Evolutionary conservation across 2,113 vertebrate genomes (phyloP).

Genomic region (Alosa alosa): DNA sequence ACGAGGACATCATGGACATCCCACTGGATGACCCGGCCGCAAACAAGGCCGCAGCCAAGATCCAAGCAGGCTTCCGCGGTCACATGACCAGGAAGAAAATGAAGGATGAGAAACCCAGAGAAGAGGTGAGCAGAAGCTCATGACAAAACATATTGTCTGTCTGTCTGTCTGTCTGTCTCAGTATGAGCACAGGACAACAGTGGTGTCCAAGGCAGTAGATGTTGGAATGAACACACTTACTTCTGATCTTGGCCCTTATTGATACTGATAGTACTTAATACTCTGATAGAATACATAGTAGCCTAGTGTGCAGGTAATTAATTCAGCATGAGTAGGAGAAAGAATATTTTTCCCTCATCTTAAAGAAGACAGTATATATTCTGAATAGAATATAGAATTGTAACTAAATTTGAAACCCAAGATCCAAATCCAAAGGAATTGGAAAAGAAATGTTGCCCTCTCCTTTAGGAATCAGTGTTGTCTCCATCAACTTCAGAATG

Average conservation of each 20-base stretch:
- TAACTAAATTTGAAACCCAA: background rate
- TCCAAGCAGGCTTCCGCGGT: slow-evolving; percentile 96
- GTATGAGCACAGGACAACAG: background rate
- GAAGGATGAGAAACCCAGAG: slow-evolving; percentile 88
- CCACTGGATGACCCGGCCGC: slow-evolving; percentile 94
- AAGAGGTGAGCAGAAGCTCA: slow-evolving; percentile 77
- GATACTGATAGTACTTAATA: too few species aligned
- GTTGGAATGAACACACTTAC: background rate
- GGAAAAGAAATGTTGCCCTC: background rate
- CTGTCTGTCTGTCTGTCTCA: background rate
- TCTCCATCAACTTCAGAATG: slow-evolving; percentile 34
- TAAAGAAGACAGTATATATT: background rate
- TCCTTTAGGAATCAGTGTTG: slow-evolving; percentile 30
- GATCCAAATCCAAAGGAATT: background rate
- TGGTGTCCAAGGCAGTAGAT: background rate
- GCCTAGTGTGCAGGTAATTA: background rate
- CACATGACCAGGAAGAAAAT: slow-evolving; percentile 99
- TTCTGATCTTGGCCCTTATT: too few species aligned
- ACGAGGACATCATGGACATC: slow-evolving; percentile 97
- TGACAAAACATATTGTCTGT: background rate
- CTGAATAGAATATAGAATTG: background rate
- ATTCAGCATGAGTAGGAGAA: background rate
- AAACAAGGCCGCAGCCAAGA: slow-evolving; percentile 95
- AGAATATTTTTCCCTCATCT: background rate
- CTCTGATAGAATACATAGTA: background rate